These are phyloP conservation scores for Ivindomyrus marchei DNA, from an alignment of 2,113 vertebrate genomes.

Conservation along the genomic window DNA sequence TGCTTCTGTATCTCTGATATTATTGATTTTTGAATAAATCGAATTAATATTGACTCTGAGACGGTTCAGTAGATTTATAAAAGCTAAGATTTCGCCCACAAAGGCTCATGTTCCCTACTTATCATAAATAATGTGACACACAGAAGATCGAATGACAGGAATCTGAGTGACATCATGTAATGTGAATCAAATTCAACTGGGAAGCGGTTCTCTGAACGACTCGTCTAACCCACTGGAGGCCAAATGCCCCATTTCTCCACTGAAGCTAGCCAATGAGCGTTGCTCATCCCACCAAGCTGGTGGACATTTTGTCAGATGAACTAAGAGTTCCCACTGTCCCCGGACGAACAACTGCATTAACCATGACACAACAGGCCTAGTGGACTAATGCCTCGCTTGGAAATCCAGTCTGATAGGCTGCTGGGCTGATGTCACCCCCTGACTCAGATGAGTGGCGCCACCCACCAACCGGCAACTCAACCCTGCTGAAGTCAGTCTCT, in stretches of 20 bases:
- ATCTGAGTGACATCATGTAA: neutral
- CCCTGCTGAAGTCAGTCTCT: conserved; percentile 46
- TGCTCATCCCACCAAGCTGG: conserved; percentile 51
- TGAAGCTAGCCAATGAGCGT: conserved; percentile 49
- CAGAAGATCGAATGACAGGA: neutral
- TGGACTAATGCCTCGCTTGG: conserved; percentile 59
- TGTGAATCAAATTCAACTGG: neutral
- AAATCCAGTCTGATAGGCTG: conserved; percentile 58
- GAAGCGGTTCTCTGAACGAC: neutral
- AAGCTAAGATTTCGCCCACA: neutral
- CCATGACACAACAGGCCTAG: conserved; percentile 60
- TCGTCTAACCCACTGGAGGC: neutral
- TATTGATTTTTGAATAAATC: neutral
- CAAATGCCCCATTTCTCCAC: neutral
- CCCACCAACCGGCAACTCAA: conserved; percentile 55
- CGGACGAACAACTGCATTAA: conserved; percentile 69
- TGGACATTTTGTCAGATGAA: conserved; percentile 65
- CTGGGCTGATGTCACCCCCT: conserved; percentile 70
- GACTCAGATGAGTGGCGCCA: conserved; percentile 61
- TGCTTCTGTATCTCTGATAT: neutral
- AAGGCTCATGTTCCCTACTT: neutral
- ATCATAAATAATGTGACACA: neutral
- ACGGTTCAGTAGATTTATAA: neutral
- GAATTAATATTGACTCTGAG: neutral
- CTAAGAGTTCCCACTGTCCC: conserved; percentile 48